Evolutionary conservation across 2,797 vertebrate species (phyloP).

Genomic region (Anguilla anguilla): DNA sequence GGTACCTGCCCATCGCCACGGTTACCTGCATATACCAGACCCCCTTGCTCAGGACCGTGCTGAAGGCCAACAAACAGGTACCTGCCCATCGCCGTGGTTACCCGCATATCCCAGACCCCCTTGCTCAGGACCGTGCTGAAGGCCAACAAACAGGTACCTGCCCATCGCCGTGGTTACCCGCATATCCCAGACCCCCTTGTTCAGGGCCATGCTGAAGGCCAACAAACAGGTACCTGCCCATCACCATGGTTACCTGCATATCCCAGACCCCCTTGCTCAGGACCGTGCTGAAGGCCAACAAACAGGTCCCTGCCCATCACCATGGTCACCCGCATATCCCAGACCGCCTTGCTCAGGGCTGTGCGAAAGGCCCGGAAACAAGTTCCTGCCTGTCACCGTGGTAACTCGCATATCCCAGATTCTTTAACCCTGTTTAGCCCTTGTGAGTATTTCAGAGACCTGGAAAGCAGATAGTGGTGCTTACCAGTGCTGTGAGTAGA

Average conservation of each 20-base stretch:
- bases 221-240: constrained; percentile 79
- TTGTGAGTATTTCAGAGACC: too few species aligned
- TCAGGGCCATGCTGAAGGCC: constrained; percentile 85
- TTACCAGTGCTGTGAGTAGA: neutral
- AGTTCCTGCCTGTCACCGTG: constrained; percentile 56
- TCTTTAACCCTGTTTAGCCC: too few species aligned
- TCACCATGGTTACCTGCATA: neutral
- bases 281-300: constrained; percentile 86
- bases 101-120: constrained; percentile 70
- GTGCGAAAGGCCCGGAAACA: constrained; percentile 87
- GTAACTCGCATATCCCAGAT: constrained; percentile 60
- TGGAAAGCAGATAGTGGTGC: too few species aligned
- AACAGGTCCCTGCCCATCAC: constrained; percentile 69
- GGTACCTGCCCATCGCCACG: constrained; percentile 57
- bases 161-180: neutral
- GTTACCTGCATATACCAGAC: constrained; percentile 64
- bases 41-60: constrained; percentile 82
- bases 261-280: constrained; percentile 82
- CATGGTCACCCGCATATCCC: too few species aligned
- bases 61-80: constrained; percentile 89
- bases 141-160: constrained; percentile 83
- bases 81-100: neutral
- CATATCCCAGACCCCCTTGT: constrained; percentile 76
- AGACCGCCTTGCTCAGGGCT: too few species aligned
- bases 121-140: constrained; percentile 85